phyloP scores from a whole-genome alignment of 2,113 vertebrate genomes.

The Brachyhypopomus occidentalis region DNA sequence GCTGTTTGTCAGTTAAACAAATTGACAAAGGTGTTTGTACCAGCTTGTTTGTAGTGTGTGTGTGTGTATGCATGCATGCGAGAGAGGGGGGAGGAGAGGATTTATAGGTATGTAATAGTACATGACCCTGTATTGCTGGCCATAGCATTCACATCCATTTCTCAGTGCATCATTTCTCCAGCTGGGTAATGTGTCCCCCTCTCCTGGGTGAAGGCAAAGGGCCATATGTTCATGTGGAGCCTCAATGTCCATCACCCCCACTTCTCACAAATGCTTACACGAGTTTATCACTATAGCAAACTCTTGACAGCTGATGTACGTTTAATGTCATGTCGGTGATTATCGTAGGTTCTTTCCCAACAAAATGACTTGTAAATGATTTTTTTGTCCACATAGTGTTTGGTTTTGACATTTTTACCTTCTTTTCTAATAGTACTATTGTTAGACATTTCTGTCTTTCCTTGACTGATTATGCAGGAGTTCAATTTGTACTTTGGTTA shows the following conservation, averaged over 20 bases:
- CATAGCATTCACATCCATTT: too few relatives aligned
- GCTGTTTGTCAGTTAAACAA: slow-evolving; percentile 17
- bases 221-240: too few relatives aligned
- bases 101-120: background rate
- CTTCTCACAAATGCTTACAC: too few relatives aligned
- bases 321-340: background rate
- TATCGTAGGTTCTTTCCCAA: background rate
- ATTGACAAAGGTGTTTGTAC: slow-evolving; percentile 12
- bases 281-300: too few relatives aligned
- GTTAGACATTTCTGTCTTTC: background rate
- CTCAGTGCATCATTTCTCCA: too few relatives aligned
- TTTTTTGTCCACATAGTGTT: background rate
- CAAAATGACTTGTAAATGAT: background rate
- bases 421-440: too few relatives aligned
- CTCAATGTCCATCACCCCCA: too few relatives aligned
- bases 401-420: background rate
- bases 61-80: background rate
- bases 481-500: background rate
- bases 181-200: too few relatives aligned
- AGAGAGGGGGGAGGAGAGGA: background rate
- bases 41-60: background rate
- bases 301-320: background rate
- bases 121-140: background rate
- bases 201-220: too few relatives aligned
- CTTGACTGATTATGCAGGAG: background rate